Evolutionary conservation across 1,140 invertebrate genomes (phyloP).

Genomic region (Panagrolaimus sp.): DNA sequence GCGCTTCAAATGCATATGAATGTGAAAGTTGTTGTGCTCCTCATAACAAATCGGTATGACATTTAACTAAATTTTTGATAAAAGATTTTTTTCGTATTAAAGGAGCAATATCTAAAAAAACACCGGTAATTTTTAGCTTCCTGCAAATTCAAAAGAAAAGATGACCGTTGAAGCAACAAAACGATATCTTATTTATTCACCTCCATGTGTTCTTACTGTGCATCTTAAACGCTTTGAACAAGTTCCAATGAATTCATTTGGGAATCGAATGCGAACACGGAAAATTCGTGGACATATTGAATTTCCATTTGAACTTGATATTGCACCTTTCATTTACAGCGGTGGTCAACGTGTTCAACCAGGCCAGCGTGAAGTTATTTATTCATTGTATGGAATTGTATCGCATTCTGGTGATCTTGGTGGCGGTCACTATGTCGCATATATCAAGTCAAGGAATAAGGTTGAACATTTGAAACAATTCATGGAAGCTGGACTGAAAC

Average conservation of each 20-base stretch:
- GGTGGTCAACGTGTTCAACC: conserved; percentile 38
- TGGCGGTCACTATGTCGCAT: conserved; percentile 92
- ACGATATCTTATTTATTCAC: conserved; percentile 79
- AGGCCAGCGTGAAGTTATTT: conserved; percentile 71
- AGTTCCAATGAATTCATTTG: conserved; percentile 48
- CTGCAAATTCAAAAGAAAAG: conserved; percentile 61
- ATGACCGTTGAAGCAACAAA: conserved; percentile 75
- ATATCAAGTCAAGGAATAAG: conserved; percentile 65
- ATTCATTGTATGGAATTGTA: conserved; percentile 87
- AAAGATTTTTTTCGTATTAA: background rate
- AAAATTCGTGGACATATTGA: conserved; percentile 81
- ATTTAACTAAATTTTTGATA: conserved; percentile 25
- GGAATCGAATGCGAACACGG: conserved; percentile 65
- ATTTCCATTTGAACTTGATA: conserved; percentile 78
- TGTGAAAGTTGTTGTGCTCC: conserved; percentile 79
- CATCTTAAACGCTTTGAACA: conserved; percentile 79
- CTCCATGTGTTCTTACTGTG: conserved; percentile 84
- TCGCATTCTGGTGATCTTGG: conserved; percentile 83
- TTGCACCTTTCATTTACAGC: conserved; percentile 82
- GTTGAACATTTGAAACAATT: conserved; percentile 49
- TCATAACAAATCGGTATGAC: conserved; percentile 40
- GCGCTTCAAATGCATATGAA: conserved; percentile 81
- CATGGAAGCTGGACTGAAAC: conserved; percentile 56
- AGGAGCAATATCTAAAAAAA: conserved; percentile 37
- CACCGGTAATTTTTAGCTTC: conserved; percentile 11